Base-by-base conservation (phyloP, 2,113 vertebrate genomes). In the Marmota flaviventris region DNA sequence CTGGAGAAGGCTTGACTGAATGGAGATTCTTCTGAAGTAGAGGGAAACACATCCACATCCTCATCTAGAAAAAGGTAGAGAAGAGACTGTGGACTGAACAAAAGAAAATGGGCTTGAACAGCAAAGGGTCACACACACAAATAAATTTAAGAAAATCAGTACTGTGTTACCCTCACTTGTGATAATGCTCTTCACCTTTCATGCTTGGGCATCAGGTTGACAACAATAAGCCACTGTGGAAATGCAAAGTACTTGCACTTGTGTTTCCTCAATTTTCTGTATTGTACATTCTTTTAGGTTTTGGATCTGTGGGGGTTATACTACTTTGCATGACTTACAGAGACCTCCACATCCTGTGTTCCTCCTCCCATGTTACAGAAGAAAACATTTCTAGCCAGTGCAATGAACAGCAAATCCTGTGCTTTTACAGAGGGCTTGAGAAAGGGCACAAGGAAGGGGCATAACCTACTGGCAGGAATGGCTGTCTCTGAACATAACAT, bases 21-120 rank as follows among this genome's bases (percentile, higher is more conserved):
- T 9, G 99, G 99, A 65, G 99, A 99, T 0, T 96, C 78, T 16
- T 92, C 98, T 0, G 61, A 73, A 10, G 93, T 0, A 0, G 63
- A 58, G 24, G 95, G 93, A 42, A 97, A 85, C 1, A 77, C 85
- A 9, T 92, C 96, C 0, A 13, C 82, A 16, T 98, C 98, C 12
- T 98, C 97, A 56, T 98, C 98, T 98, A 88, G 53, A 63, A 94
- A 94, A 51, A 86, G 17, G 84, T 83, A 16, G 79, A 82, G 56
- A 51, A 69, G 29, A 18, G 18, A 81, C 12, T 32, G 34, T 72
- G 48, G 24, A 37, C 3, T 1, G 29, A 63, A 56, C 56, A 4
- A 25, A 73, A 69, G 39, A 75, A 75, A 81, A 69, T 11, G 39
- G 24, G 32, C 39, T 77, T 39, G 22, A 24, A 12, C 5, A 12